Evolutionary conservation across 2,797 vertebrate genomes (phyloP).

Genomic region (Erethizon dorsatum): DNA sequence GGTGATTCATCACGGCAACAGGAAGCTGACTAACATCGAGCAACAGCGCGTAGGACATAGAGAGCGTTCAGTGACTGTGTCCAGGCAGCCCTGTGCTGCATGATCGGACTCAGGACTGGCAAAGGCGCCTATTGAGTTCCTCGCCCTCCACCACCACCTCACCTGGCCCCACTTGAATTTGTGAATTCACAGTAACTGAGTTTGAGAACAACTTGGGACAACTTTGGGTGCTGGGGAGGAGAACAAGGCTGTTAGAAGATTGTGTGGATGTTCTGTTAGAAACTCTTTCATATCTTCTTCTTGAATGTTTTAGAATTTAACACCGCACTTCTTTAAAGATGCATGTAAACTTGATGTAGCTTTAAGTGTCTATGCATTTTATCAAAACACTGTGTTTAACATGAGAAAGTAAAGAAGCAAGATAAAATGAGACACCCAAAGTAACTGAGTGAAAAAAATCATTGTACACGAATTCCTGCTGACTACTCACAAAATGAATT

Average conservation of each 20-base stretch:
- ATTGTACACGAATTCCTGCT: neutral
- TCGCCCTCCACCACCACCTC: neutral
- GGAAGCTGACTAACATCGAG: neutral
- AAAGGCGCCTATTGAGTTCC: neutral
- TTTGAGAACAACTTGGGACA: constrained; percentile 49
- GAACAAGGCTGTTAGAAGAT: neutral
- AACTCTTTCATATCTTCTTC: neutral
- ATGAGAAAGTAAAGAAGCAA: neutral
- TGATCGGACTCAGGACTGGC: neutral
- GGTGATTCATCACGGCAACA: too few relatives aligned
- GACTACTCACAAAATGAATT: constrained; percentile 8
- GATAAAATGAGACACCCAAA: neutral
- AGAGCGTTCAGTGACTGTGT: neutral
- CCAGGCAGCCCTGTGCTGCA: neutral
- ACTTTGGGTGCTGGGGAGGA: neutral
- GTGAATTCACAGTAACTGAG: constrained; percentile 4
- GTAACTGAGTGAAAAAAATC: constrained; percentile 48
- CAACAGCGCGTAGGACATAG: neutral
- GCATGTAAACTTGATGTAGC: neutral
- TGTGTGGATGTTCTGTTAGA: neutral
- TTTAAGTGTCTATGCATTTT: constrained; percentile 46
- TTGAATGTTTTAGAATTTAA: neutral
- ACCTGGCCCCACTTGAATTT: neutral
- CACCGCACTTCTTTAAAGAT: neutral
- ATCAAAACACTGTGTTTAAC: constrained; percentile 29